phyloP scores from a whole-genome alignment of 2,797 vertebrate genomes.

The Trichosurus vulpecula region DNA sequence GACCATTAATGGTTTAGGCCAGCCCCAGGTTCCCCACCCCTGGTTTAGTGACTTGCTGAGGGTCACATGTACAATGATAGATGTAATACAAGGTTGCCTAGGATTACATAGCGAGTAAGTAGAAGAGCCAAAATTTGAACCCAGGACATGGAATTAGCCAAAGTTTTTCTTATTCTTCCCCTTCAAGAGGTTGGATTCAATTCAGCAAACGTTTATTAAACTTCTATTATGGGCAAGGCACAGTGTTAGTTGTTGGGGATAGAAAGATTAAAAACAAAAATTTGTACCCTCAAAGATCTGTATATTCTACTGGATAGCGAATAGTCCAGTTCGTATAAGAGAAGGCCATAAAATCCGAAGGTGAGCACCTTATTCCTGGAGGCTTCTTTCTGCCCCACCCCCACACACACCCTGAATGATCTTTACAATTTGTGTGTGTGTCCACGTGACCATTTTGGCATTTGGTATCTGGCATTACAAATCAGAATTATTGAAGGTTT shows the following conservation, averaged over 20 bases:
- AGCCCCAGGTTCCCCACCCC: too few species aligned
- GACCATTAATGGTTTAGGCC: background rate
- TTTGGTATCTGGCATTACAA: conserved; percentile 46
- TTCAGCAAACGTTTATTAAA: background rate
- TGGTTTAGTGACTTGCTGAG: background rate
- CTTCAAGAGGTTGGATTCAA: background rate
- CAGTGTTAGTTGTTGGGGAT: background rate
- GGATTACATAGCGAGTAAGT: background rate
- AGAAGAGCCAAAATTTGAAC: background rate
- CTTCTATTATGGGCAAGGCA: background rate
- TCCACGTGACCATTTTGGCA: conserved; percentile 32
- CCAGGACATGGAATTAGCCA: background rate
- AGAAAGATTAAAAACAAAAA: background rate
- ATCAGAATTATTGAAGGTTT: conserved; percentile 19
- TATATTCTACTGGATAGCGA: background rate
- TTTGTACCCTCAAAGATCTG: background rate
- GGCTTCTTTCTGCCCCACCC: background rate
- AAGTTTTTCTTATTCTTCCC: background rate
- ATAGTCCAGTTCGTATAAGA: background rate
- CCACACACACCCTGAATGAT: background rate
- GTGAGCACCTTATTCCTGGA: background rate
- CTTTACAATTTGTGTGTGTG: conserved; percentile 24
- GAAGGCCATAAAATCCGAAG: background rate
- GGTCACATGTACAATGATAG: background rate
- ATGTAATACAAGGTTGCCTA: background rate